A percentile compares a stretch with the other conserved stretches of the same genome.
Evolutionary conservation across 2,113 vertebrate genomes (phyloP).

Genomic region (Tringa solitaria): DNA sequence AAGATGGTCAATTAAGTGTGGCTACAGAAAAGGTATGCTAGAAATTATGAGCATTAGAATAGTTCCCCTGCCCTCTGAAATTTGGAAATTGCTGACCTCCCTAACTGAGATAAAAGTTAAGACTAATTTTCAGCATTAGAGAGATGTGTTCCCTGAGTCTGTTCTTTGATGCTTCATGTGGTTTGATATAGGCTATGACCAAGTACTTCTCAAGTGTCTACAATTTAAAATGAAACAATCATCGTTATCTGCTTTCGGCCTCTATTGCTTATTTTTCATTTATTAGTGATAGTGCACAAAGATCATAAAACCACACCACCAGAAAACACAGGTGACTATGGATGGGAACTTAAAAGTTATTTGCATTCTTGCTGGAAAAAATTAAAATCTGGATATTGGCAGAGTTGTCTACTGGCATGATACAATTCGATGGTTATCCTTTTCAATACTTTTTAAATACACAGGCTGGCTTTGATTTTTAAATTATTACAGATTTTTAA

Average conservation of each 20-base stretch:
- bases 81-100: background rate
- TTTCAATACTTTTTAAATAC: background rate
- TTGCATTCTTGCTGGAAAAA: background rate
- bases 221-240: background rate
- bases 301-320: background rate
- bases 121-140: background rate
- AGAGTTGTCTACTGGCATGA: background rate
- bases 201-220: background rate
- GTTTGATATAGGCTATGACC: background rate
- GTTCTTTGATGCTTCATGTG: background rate
- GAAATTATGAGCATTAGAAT: accelerated
- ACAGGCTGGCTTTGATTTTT: background rate
- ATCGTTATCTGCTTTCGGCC: background rate
- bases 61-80: background rate
- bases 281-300: background rate
- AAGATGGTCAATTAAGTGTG: background rate
- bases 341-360: background rate
- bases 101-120: background rate
- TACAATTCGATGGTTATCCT: background rate
- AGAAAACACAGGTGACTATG: background rate
- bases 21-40: background rate
- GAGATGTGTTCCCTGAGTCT: background rate
- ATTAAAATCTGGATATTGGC: background rate
- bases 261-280: background rate
- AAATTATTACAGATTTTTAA: background rate